Conservation (phyloP, 2,797 vertebrate genomes). For the Microctenopoma steveboyesi region DNA sequence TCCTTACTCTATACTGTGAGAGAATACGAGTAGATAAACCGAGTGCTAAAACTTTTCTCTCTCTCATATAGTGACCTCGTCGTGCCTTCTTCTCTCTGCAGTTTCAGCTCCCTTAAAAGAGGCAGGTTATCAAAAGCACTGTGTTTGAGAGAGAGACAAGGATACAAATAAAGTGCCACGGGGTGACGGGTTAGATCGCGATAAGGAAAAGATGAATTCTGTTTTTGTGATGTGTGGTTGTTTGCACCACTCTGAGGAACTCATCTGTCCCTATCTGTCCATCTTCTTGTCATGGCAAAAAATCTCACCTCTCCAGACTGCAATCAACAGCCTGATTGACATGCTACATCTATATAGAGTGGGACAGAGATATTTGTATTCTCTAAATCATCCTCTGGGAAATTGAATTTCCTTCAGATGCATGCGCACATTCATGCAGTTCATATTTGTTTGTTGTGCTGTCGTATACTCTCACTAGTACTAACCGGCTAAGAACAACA, state of each 20-base stretch:
- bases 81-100: slow-evolving; percentile 1
- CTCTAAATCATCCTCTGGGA: slow-evolving; percentile 1
- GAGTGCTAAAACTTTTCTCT: neutral
- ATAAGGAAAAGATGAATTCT: slow-evolving; percentile 35
- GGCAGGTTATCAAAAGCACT: neutral
- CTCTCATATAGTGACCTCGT: neutral
- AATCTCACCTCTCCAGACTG: slow-evolving; percentile 29
- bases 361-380: neutral
- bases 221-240: slow-evolving; percentile 11
- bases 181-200: slow-evolving; percentile 14
- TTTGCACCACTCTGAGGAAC: slow-evolving; percentile 42
- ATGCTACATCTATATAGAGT: neutral
- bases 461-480: too few relatives aligned
- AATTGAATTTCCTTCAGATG: slow-evolving; percentile 15
- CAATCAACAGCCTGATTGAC: slow-evolving; percentile 24
- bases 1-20: too few relatives aligned
- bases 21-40: neutral
- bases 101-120: slow-evolving; percentile 6
- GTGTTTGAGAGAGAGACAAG: slow-evolving; percentile 19
- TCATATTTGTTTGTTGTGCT: neutral
- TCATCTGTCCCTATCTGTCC: slow-evolving; percentile 62
- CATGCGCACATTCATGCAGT: neutral
- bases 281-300: slow-evolving; percentile 48
- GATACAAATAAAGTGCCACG: slow-evolving; percentile 21
- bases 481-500: too few relatives aligned